Evolutionary conservation across 2,113 vertebrate genomes (phyloP).

Genomic region (Ceyx melanurus): DNA sequence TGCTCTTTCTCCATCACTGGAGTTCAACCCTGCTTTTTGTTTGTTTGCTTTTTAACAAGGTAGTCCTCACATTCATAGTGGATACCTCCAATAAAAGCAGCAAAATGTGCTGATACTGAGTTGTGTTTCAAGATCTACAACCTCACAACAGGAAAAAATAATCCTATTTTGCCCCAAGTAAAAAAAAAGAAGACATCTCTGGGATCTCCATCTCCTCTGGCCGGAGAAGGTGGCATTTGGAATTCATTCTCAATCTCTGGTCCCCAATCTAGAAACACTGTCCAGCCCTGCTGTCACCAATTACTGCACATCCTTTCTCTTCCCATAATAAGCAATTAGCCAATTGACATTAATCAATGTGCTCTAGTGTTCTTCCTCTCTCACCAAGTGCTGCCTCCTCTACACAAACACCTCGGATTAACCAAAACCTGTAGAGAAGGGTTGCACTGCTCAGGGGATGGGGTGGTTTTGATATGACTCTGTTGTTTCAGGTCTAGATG

Average conservation of each 20-base stretch:
- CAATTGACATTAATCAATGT: constrained; percentile 8
- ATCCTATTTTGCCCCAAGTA: background rate
- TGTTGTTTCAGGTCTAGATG: background rate
- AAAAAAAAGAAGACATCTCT: background rate
- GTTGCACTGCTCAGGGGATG: too few species aligned
- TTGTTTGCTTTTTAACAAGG: background rate
- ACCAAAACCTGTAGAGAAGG: background rate
- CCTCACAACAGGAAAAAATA: background rate
- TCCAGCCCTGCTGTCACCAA: background rate
- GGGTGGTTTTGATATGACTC: background rate
- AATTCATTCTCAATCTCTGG: background rate
- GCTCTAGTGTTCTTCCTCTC: background rate
- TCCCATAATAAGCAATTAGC: background rate
- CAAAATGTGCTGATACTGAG: background rate
- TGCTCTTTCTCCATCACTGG: background rate
- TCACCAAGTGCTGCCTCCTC: background rate
- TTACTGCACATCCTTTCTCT: background rate
- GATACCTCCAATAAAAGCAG: background rate
- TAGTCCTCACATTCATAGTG: background rate
- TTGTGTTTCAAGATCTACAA: background rate
- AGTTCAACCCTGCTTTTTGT: background rate
- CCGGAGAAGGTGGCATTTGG: background rate
- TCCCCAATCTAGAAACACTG: background rate
- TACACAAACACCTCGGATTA: background rate
- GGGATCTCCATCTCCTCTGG: background rate